Percentiles rank a stretch among this genome's conserved stretches.
Evolutionary conservation across 2,888 invertebrate species (phyloP).

Genomic region (Bugulina stolonifera): DNA sequence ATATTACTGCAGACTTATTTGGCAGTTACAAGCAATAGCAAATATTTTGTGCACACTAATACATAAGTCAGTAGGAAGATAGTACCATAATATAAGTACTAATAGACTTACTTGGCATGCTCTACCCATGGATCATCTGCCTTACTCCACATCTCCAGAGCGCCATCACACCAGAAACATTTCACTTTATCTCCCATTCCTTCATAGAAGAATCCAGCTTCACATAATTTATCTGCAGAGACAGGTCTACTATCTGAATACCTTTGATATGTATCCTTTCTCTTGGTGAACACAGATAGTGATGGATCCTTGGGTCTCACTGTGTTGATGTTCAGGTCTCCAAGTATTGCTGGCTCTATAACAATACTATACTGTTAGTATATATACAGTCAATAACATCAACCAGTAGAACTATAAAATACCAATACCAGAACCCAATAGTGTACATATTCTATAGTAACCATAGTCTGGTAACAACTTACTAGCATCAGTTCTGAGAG

Average conservation of each 20-base stretch:
- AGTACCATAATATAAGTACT: no score
- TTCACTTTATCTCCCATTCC: slow-evolving; percentile 21
- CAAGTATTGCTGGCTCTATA: slow-evolving; percentile 19
- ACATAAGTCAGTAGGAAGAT: no score
- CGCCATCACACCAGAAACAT: slow-evolving; percentile 21
- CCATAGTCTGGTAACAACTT: no score
- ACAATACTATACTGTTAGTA: neutral
- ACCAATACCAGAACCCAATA: no score
- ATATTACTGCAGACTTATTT: no score
- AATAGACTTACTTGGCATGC: slow-evolving; percentile 6
- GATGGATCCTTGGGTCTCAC: slow-evolving; percentile 6
- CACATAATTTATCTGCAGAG: slow-evolving; percentile 2
- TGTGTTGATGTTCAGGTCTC: slow-evolving; percentile 22
- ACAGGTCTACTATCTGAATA: slow-evolving; percentile 1
- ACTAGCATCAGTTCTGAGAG: neutral
- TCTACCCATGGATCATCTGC: slow-evolving; percentile 18
- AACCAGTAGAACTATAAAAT: no score
- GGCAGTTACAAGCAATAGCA: no score
- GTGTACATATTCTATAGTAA: no score
- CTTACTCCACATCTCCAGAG: slow-evolving; percentile 3
- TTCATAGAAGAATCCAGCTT: slow-evolving; percentile 17
- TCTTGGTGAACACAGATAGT: neutral
- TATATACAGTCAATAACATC: no score
- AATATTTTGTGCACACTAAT: no score
- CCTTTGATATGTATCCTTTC: slow-evolving; percentile 8